Evolutionary conservation across 2,113 vertebrate genomes (phyloP), one percentile per base, ranked within the genome.

Genomic region (Salvator merianae): DNA sequence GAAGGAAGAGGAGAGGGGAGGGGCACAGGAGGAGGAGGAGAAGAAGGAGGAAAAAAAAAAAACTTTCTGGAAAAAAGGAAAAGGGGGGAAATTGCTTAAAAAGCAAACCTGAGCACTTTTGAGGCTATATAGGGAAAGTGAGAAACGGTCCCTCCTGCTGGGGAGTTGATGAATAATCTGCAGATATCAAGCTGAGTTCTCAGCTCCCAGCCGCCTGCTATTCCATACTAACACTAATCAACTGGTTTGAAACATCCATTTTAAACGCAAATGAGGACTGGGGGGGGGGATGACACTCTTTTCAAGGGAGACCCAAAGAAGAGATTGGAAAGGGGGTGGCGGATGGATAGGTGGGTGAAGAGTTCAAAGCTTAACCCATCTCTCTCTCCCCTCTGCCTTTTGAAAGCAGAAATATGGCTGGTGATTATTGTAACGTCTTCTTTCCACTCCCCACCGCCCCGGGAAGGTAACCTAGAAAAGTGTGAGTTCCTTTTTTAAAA

Each of bases 81-180:
- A 10, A 84, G 22, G 50, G 73, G 26, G 62, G 63, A 6, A 38
- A 90, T 79, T 88, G 70, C 90, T 91, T 86, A 89, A 91, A 92
- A 94, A 89, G 91, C 89, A 91, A 94, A 94, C 88, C 92, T 84
- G 94, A 87, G 87, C 88, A 85, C 90, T 93, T 86, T 71, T 85
- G 93, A 93, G 83, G 94, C 94, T 81, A 92, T 91, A 94, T 86
- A 16, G 86, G 86, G 91, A 90, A 90, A 94, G 94, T 90, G 92
- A 91, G 95, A 94, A 92, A 94, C 93, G 92, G 94, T 96, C 96
- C 95, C 96, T 90, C 97, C 97, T 96, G 97, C 97, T 92, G 94
- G 94, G 96, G 95, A 86, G 92, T 62, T 96, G 97, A 97, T 97
- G 96, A 97, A 97, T 93, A 93, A 95, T 92, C 95, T 91, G 91